Percentiles rank a stretch among this genome's conserved stretches.
Conservation (phyloP, 2,113 vertebrate genomes). For the Euleptes europaea region DNA sequence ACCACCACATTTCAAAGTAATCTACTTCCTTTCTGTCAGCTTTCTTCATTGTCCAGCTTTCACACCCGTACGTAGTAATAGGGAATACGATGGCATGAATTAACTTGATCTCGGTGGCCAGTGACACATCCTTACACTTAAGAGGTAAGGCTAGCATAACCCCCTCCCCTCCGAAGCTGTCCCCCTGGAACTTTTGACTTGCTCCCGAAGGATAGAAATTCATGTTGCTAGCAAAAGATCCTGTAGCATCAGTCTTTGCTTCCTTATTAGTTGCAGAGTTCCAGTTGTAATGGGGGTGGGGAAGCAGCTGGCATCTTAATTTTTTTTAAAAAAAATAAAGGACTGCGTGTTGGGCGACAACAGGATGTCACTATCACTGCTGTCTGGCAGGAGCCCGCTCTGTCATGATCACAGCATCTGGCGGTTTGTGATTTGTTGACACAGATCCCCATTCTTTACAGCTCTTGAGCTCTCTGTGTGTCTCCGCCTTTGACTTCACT, state of each 20-base stretch:
- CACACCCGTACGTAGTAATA: too few relatives aligned
- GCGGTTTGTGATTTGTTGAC: slow-evolving; percentile 43
- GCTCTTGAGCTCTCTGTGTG: slow-evolving; percentile 10
- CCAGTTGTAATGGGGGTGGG: too few relatives aligned
- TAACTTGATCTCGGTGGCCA: too few relatives aligned
- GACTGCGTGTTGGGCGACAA: neutral
- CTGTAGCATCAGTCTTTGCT: neutral
- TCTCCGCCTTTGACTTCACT: slow-evolving; percentile 25
- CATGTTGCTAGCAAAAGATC: neutral
- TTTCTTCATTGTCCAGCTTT: too few relatives aligned
- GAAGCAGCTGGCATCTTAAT: neutral
- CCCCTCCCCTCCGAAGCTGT: neutral
- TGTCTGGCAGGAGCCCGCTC: slow-evolving; percentile 8
- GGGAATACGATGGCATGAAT: too few relatives aligned
- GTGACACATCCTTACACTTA: too few relatives aligned
- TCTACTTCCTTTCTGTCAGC: too few relatives aligned
- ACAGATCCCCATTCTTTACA: slow-evolving; percentile 20
- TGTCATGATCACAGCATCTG: slow-evolving; percentile 32
- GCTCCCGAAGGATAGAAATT: neutral
- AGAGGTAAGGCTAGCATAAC: too few relatives aligned
- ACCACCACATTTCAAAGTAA: too few relatives aligned
- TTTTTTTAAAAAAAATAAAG: neutral
- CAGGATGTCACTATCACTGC: slow-evolving; percentile 16
- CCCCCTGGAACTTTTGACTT: neutral
- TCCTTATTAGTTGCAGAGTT: neutral